A percentile compares a stretch with the other conserved stretches of the same genome.
Conservation (phyloP, 2,113 vertebrate genomes). For the Anoura caudifer region DNA sequence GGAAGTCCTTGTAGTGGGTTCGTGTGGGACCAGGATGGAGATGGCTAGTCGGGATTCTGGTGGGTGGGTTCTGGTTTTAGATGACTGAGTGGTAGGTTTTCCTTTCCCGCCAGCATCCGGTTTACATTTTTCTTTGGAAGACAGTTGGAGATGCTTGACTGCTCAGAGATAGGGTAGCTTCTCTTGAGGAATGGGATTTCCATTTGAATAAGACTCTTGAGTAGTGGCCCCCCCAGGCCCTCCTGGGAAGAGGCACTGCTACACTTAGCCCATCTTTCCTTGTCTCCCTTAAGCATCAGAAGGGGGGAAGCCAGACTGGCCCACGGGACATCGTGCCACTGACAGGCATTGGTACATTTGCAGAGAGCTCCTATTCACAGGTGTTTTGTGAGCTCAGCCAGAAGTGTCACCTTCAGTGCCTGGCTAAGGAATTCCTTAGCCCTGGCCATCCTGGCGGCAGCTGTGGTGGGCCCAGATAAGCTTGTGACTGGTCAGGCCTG, state of each 20-base stretch:
- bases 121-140: background rate
- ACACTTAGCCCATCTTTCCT: background rate
- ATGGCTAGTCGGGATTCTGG: too few species aligned
- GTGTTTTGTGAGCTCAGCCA: background rate
- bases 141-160: background rate
- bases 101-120: background rate
- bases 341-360: background rate
- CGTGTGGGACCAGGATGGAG: background rate
- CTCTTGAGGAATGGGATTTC: background rate
- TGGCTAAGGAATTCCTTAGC: background rate
- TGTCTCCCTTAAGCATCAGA: background rate
- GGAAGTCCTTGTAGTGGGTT: background rate
- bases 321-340: background rate
- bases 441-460: background rate
- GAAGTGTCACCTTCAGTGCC: background rate
- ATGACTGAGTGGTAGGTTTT: background rate
- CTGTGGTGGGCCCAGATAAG: background rate
- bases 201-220: background rate
- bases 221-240: background rate
- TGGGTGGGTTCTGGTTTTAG: background rate
- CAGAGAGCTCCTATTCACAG: background rate
- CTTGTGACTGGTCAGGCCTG: background rate
- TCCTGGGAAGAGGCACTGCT: background rate
- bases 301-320: background rate
- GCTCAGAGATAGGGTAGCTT: background rate